Evolutionary conservation across 2,113 vertebrate species (phyloP).

Genomic region (Lophotis ruficrista): DNA sequence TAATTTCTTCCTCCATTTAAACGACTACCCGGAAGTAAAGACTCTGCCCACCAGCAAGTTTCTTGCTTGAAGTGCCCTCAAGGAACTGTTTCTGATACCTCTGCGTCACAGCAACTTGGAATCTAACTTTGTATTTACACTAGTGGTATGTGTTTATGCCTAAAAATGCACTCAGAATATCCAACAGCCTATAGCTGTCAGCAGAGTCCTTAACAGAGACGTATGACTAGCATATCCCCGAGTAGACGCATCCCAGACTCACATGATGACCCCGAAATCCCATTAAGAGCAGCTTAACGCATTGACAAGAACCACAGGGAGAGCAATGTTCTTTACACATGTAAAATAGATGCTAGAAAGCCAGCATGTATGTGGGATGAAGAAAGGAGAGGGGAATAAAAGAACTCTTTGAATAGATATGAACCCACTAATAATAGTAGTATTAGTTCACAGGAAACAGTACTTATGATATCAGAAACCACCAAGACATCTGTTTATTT

Average conservation of each 20-base stretch:
- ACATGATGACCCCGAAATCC: neutral
- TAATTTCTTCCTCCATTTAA: neutral
- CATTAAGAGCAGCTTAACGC: neutral
- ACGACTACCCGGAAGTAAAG: neutral
- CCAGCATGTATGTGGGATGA: neutral
- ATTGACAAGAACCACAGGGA: neutral
- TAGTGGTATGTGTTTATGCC: neutral
- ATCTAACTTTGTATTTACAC: neutral
- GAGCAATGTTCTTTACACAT: neutral
- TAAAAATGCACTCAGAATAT: neutral
- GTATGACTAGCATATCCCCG: neutral
- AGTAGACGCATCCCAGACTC: neutral
- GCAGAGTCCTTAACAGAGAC: neutral
- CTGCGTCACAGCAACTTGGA: neutral
- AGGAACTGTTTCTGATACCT: neutral
- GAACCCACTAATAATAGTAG: neutral
- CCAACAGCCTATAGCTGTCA: neutral
- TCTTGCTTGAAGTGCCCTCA: neutral
- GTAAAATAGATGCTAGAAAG: neutral
- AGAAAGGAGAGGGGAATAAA: neutral
- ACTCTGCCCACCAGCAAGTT: neutral
- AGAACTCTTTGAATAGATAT: neutral
- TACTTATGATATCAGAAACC: conserved; percentile 53
- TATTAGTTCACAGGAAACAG: conserved; percentile 37
- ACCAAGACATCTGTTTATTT: conserved; percentile 52